These are phyloP conservation scores for Furnarius figulus DNA, from an alignment of 2,113 vertebrate genomes.

Conservation along the genomic window DNA sequence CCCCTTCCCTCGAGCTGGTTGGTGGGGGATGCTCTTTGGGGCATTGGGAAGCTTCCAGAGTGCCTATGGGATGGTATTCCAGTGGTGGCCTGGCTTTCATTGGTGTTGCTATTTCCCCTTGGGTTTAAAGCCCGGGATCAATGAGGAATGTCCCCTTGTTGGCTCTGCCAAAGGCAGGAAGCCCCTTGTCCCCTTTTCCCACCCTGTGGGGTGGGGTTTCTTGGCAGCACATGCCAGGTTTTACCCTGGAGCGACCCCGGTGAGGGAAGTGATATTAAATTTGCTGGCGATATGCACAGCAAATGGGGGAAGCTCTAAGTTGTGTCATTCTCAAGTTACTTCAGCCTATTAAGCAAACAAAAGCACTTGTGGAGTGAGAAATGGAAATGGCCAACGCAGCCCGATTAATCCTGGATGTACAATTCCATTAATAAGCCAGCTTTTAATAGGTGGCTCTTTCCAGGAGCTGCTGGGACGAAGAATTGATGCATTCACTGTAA, in stretches of 20 bases:
- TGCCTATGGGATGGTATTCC: rapidly evolving
- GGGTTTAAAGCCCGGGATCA: neutral
- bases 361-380: constrained; percentile 82
- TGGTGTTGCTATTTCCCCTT: neutral
- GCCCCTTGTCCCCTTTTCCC: neutral
- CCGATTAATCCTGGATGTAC: constrained; percentile 81
- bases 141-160: neutral
- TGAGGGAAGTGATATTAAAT: constrained; percentile 58
- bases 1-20: rapidly evolving
- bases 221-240: neutral
- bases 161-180: neutral
- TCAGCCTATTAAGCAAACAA: constrained; percentile 83
- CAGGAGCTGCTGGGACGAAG: constrained; percentile 70
- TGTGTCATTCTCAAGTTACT: constrained; percentile 79
- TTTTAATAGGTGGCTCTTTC: constrained; percentile 79
- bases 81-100: neutral
- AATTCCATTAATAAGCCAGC: constrained; percentile 81
- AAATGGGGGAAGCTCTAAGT: constrained; percentile 73
- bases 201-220: neutral
- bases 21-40: neutral
- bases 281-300: constrained; percentile 45
- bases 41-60: neutral
- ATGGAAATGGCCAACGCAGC: constrained; percentile 76
- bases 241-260: neutral
- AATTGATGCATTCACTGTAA: constrained; percentile 80